Evolutionary conservation across 2,888 invertebrate genomes (phyloP), one percentile per base, ranked within the genome.

Genomic region (Muschampia plurimacula): DNA sequence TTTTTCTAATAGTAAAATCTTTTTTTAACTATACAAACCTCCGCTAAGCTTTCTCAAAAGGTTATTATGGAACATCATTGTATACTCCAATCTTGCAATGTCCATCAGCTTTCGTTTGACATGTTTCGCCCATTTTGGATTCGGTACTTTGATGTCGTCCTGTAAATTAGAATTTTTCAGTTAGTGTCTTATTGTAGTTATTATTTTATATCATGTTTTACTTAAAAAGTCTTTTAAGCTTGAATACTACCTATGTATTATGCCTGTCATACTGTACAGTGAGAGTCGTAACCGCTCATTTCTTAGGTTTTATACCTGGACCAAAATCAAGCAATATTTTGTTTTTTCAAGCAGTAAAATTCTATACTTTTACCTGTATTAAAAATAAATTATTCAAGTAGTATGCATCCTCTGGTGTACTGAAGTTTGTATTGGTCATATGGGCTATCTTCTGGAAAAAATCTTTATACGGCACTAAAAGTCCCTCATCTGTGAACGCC

Each of bases 81-180:
- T 91, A 75, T 95, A 95, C 76, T 95, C 95, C 74, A 95, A 77
- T 73, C 91, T 83, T 0, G 94, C 95, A 6, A 93, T 86, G 49
- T 95, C 92, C 84, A 89, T 88, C n/a, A 96, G 84, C 87, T 90
- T 90, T 83, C 95, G 94, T 70, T 94, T 87, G 2, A 95, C 92
- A 60, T 93, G 92, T 75, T 90, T 89, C 2, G 95, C 93, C 95
- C 95, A 95, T 81, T 92, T 89, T 8, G 95, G 95, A 81, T 95
- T 92, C 1, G 91, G 84, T 73, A 95, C 89, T 86, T 94, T 94
- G 69, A 95, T 91, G 63, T 94, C 93, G 46, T 90, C 89, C 91
- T 95, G 81, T 2, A 89, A 83, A 75, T 22, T 10, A 66, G 2
- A 46, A 63, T 44, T 9, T 32, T 32, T n/a, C 5, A 52, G 52